A percentile compares a stretch with the other conserved stretches of the same genome.
Conservation (phyloP, 2,113 vertebrate genomes). For the Cyprinodon variegatus region DNA sequence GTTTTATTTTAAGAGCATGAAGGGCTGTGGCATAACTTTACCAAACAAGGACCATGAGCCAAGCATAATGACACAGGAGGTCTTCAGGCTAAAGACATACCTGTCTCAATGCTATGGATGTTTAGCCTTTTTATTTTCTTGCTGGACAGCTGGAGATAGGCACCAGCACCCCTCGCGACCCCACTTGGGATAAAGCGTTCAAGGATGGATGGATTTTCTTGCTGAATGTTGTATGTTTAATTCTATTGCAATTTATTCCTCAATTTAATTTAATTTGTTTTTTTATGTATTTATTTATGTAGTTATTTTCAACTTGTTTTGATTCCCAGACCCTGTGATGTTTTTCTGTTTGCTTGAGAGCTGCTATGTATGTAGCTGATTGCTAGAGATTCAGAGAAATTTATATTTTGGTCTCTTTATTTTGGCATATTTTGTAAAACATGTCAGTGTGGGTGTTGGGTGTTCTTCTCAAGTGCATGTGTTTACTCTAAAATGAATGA, state of each 20-base stretch:
- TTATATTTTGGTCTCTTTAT: not conserved
- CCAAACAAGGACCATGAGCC: too few relatives aligned
- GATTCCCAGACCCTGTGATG: constrained; percentile 9
- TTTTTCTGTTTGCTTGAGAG: constrained; percentile 20
- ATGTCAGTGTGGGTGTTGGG: constrained; percentile 12
- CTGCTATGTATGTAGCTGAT: not conserved
- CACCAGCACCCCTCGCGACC: too few relatives aligned
- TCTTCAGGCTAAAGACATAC: too few relatives aligned
- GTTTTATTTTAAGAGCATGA: too few relatives aligned
- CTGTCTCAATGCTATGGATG: too few relatives aligned
- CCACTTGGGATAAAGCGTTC: too few relatives aligned
- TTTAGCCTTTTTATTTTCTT: too few relatives aligned
- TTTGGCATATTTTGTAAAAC: too few relatives aligned
- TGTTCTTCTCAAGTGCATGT: constrained; percentile 7
- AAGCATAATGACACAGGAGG: too few relatives aligned
- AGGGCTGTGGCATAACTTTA: too few relatives aligned
- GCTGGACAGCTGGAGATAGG: too few relatives aligned
- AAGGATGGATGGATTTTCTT: too few relatives aligned
- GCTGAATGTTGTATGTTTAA: not conserved
- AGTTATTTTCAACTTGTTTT: constrained; percentile 10
- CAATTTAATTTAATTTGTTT: not conserved
- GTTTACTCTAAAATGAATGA: constrained; percentile 47
- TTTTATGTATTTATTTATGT: not conserved
- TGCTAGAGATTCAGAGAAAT: constrained; percentile 35
- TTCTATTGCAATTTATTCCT: not conserved